phyloP scores from a whole-genome alignment of 1,140 invertebrate genomes.

The Vollenhovia emeryi region DNA sequence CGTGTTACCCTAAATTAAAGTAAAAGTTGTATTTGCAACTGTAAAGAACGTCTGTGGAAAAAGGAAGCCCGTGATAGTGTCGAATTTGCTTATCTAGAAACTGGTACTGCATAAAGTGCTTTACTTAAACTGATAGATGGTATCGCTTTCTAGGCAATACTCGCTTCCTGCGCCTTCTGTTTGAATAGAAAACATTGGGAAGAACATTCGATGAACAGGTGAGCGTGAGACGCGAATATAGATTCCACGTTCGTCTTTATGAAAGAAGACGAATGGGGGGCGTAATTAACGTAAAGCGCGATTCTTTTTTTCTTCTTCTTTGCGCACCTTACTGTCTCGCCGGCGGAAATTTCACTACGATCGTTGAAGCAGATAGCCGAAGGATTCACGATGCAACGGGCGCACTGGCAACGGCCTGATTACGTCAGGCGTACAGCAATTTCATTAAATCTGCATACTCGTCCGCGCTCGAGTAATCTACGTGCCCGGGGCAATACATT shows the following conservation, averaged over 20 bases:
- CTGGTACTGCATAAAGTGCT: background rate
- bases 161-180: background rate
- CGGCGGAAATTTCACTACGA: conserved; percentile 53
- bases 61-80: background rate
- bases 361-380: conserved; percentile 44
- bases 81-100: background rate
- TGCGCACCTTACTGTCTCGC: background rate
- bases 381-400: conserved; percentile 7
- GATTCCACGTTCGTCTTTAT: background rate
- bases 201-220: background rate
- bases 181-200: background rate
- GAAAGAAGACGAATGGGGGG: background rate
- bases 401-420: conserved; percentile 47
- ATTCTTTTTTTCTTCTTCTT: background rate
- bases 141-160: conserved; percentile 12
- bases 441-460: conserved; percentile 65
- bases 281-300: background rate
- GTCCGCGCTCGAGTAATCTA: conserved; percentile 16
- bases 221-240: conserved; percentile 6
- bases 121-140: background rate
- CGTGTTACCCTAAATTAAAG: background rate
- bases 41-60: background rate
- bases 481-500: conserved; percentile 11
- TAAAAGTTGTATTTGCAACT: background rate
- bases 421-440: conserved; percentile 58